Evolutionary conservation across 2,888 invertebrate genomes (phyloP).

Genomic region (Darwinula stevensoni): DNA sequence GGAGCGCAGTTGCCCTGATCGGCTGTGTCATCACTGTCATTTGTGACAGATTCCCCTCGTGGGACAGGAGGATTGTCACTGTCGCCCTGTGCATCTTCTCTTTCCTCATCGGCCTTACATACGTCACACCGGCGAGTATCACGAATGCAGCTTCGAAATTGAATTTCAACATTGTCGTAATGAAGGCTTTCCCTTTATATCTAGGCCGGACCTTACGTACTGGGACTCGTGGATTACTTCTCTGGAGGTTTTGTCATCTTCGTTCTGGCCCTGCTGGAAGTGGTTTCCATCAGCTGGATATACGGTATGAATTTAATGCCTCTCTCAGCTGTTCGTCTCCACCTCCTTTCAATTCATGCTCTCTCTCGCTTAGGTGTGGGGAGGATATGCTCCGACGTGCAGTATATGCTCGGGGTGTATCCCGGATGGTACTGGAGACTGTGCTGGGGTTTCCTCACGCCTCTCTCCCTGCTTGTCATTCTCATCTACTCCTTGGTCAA

Average conservation of each 20-base stretch:
- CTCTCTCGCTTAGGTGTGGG: no score
- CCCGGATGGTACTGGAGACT: conserved; percentile 43
- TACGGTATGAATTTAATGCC: no score
- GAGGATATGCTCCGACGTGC: conserved; percentile 35
- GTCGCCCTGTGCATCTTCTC: conserved; percentile 23
- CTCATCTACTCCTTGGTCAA: conserved; percentile 34
- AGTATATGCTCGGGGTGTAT: conserved; percentile 42
- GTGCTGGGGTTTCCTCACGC: conserved; percentile 45
- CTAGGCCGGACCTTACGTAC: conserved; percentile 30
- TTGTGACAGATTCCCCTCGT: conserved; percentile 30
- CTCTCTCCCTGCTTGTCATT: conserved; percentile 33
- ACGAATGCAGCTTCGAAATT: no score
- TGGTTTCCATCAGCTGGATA: conserved; percentile 24
- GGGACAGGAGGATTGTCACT: conserved; percentile 29
- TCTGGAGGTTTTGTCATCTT: conserved; percentile 30
- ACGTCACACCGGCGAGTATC: conserved; percentile 37
- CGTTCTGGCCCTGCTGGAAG: conserved; percentile 25
- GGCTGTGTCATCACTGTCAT: conserved; percentile 34
- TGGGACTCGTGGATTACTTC: conserved; percentile 27
- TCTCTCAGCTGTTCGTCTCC: no score
- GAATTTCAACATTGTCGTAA: no score
- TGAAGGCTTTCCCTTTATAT: no score
- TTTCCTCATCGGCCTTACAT: conserved; percentile 32
- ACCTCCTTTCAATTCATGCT: no score
- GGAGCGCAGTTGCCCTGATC: conserved; percentile 29